Evolutionary conservation across 1,140 invertebrate genomes (phyloP).

Genomic region (Stegodyphus mimosarum): DNA sequence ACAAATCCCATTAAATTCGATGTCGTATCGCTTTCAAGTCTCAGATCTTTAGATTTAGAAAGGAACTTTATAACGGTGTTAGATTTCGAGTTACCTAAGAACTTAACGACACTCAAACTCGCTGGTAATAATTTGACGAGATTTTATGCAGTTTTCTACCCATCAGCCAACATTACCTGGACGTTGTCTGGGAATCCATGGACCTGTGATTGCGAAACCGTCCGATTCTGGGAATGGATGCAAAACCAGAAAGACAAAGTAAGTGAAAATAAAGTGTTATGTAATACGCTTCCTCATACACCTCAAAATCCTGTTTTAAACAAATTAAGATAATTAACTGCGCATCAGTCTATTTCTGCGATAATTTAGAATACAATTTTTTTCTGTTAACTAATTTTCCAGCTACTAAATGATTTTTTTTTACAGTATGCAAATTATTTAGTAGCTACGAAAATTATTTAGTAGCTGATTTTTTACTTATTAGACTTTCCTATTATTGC

Average conservation of each 20-base stretch:
- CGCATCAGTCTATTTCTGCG: no score
- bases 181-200: conserved; percentile 38
- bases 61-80: not conserved
- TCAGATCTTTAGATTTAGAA: conserved; percentile 17
- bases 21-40: not conserved
- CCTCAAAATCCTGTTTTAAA: not conserved
- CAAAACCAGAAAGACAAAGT: not conserved
- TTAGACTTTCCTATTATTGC: no score
- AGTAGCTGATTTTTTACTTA: no score
- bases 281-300: not conserved
- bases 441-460: no score
- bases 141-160: not conserved
- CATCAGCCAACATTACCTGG: not conserved
- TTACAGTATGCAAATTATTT: no score
- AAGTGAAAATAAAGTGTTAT: not conserved
- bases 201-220: conserved; percentile 30
- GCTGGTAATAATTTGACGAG: conserved; percentile 11
- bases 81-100: conserved; percentile 23
- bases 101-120: conserved; percentile 2
- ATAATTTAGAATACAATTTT: no score
- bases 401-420: no score
- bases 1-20: not conserved
- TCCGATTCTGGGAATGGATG: conserved; percentile 18
- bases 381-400: no score
- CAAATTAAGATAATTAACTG: no score